Conservation (phyloP, 2,888 invertebrate species). For the Drosophila cognata region DNA sequence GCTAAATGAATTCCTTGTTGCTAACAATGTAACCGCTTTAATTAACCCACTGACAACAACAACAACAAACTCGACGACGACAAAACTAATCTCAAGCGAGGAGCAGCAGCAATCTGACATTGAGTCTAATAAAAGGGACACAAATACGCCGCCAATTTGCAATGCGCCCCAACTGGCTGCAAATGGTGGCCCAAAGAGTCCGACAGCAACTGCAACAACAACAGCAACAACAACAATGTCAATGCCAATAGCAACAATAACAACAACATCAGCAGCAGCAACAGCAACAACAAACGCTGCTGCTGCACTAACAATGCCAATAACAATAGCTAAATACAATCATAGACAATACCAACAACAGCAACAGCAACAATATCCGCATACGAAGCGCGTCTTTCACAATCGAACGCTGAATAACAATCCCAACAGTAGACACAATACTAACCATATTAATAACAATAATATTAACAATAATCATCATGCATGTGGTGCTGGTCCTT, state of each 20-base stretch:
- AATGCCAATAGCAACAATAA: conserved; percentile 15
- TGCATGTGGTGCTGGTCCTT: conserved; percentile 53
- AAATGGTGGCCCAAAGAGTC: conserved; percentile 78
- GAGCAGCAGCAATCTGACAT: conserved; percentile 20
- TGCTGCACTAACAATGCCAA: conserved; percentile 12
- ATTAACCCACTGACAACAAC: conserved; percentile 73
- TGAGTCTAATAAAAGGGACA: conserved; percentile 58
- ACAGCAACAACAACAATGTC: conserved; percentile 7
- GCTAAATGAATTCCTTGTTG: conserved; percentile 85
- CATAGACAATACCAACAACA: conserved; percentile 32
- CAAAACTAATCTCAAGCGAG: conserved; percentile 23
- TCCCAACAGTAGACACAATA: conserved; percentile 75
- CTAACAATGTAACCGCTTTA: conserved; percentile 83
- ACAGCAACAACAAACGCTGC: background rate
- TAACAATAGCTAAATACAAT: conserved; percentile 24
- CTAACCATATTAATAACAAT: conserved; percentile 52
- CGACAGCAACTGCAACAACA: conserved; percentile 40
- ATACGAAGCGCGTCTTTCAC: conserved; percentile 65
- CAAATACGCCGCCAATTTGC: conserved; percentile 77
- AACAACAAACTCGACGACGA: conserved; percentile 27
- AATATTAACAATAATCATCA: conserved; percentile 42
- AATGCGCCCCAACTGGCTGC: conserved; percentile 70
- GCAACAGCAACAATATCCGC: conserved; percentile 36
- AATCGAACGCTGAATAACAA: conserved; percentile 75
- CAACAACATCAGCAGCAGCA: conserved; percentile 6